A percentile compares a stretch with the other conserved stretches of the same genome.
These are phyloP conservation scores for Oligia strigilis DNA, from an alignment of 2,888 invertebrate species.

Conservation along the genomic window DNA sequence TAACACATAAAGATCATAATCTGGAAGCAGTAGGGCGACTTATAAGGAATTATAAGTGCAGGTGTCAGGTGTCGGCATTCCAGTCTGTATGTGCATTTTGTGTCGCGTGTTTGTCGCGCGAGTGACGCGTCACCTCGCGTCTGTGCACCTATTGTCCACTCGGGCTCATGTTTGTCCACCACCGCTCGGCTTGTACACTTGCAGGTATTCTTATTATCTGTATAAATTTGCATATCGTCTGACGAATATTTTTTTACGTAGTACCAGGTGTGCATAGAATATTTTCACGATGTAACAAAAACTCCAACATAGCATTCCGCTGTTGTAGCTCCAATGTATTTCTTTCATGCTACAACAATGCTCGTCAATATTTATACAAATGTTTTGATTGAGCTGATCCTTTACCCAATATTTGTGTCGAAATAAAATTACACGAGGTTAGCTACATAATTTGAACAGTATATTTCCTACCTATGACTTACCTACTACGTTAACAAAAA, in stretches of 20 bases:
- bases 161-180: conserved; percentile 7
- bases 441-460: no score
- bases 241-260: conserved; percentile 22
- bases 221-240: conserved; percentile 58
- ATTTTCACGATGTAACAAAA: conserved; percentile 20
- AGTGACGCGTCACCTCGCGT: not conserved
- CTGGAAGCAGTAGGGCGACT: conserved; percentile 29
- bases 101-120: conserved; percentile 22
- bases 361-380: conserved; percentile 34
- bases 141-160: conserved; percentile 19
- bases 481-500: not conserved
- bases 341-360: conserved; percentile 1
- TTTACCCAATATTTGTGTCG: not conserved
- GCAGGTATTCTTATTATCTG: conserved; percentile 60
- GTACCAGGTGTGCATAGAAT: conserved; percentile 32
- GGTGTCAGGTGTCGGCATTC: conserved; percentile 73
- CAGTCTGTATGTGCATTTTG: conserved; percentile 55
- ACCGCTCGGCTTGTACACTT: conserved; percentile 19
- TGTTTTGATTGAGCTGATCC: conserved; percentile 3
- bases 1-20: conserved; percentile 57
- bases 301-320: not conserved
- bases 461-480: not conserved
- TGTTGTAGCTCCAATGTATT: not conserved
- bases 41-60: conserved; percentile 67
- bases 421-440: not conserved